Evolutionary conservation across 1,140 invertebrate genomes (phyloP).

Genomic region (Dinothrombium tinctorium): DNA sequence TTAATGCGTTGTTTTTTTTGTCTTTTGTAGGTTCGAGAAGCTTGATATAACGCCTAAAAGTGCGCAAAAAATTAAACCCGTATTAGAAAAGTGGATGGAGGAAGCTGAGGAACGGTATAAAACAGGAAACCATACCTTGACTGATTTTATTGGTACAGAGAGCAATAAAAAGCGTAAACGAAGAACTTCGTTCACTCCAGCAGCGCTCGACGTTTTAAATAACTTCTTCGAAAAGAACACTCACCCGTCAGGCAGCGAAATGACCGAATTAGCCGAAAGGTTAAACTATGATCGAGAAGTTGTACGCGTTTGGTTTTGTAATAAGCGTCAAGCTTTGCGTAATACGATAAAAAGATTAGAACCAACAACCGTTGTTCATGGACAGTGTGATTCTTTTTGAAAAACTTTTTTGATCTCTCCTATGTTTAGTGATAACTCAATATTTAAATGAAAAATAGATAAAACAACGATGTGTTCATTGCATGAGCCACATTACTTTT

Average conservation of each 20-base stretch:
- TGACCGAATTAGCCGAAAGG: conserved; percentile 77
- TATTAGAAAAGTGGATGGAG: conserved; percentile 91
- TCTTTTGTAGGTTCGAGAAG: conserved; percentile 72
- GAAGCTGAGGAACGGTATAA: conserved; percentile 79
- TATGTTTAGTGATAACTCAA: no score
- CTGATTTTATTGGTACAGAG: conserved; percentile 83
- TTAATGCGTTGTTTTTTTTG: conserved; percentile 14
- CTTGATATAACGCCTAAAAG: conserved; percentile 97
- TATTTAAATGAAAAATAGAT: no score
- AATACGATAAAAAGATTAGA: conserved; percentile 47
- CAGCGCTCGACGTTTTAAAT: conserved; percentile 78
- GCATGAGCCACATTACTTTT: no score
- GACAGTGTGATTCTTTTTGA: no score
- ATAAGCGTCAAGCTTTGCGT: conserved; percentile 86
- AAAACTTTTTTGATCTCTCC: no score
- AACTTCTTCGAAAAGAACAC: conserved; percentile 88
- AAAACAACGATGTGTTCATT: no score
- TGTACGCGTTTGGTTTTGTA: conserved; percentile 97
- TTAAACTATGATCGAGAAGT: conserved; percentile 90
- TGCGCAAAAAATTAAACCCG: conserved; percentile 95
- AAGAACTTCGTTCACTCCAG: conserved; percentile 84
- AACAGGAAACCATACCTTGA: conserved; percentile 67
- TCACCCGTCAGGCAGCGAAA: conserved; percentile 90
- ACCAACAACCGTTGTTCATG: no score
- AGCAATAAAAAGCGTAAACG: conserved; percentile 87